Base-by-base conservation (phyloP, 2,797 vertebrate species). In the Brachymystax lenok region DNA sequence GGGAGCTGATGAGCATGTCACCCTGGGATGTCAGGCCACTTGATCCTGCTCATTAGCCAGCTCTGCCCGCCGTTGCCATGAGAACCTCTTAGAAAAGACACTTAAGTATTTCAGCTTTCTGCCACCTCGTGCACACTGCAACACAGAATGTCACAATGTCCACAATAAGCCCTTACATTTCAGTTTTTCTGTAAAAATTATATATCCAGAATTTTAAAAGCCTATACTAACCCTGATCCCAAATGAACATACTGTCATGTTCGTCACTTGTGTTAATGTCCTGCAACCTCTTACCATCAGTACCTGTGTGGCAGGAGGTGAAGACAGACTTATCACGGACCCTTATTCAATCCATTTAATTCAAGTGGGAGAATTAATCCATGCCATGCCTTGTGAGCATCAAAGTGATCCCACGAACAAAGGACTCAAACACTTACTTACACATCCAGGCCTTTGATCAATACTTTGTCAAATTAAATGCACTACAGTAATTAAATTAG, bases 31-130 rank as follows among this genome's bases (percentile, higher is more conserved):
- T 14, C n/a, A 73, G n/a, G n/a, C 70, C 78, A 77, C 77, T 85
- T 83, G 46, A 86, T 87, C 70, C 79, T 66, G 19, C 75, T 85
- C 83, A 80, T 85, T 84, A 85, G 79, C 79, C 74, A 28, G 54
- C 74, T 70, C 83, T n/a, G 59, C 73, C 30, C 68, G 79, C 73
- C 21, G 85, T 93, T 91, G 87, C 88, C 78, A 87, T 88, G 83
- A 75, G 84, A 89, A 89, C 88, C 79, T 78, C 77, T 77, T 83
- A 87, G 85, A 88, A 85, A 83, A 82, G 70, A 76, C 35, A 51
- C 54, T 30, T 68, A 30, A 51, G 73, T 80, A 77, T 73, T 72
- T 64, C 75, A 81, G 77, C 78, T 82, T 24, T 12, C 59, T 12
- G n/a, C 59, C 59, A 61, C 59, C 59, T 77, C 30, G 59, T 56